These are phyloP conservation scores for Pseudomyrmex flavicornis DNA, from an alignment of 1,140 invertebrate species.

Conservation along the genomic window DNA sequence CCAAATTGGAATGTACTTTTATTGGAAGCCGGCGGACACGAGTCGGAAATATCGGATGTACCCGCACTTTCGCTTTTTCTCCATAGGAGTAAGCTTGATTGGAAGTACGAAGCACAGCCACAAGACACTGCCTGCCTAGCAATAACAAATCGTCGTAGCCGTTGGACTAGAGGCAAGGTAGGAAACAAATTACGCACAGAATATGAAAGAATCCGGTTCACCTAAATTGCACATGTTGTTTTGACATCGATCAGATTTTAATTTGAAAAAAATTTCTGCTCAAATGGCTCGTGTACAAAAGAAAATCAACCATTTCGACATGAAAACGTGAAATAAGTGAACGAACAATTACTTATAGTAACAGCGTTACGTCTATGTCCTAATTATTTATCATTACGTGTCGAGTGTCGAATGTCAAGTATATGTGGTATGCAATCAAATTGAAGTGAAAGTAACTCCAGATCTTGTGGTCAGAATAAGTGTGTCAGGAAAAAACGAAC, in stretches of 20 bases:
- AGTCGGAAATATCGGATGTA: slow-evolving; percentile 93
- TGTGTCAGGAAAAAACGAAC: no score
- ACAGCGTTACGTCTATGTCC: neutral
- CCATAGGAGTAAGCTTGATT: slow-evolving; percentile 96
- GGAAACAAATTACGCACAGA: neutral
- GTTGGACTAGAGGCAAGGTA: slow-evolving; percentile 93
- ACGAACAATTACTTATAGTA: neutral
- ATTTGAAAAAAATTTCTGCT: no score
- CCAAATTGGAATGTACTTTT: slow-evolving; percentile 92
- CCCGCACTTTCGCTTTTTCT: slow-evolving; percentile 93
- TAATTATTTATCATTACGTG: neutral
- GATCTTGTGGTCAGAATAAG: no score
- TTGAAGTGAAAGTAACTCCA: slow-evolving; percentile 66
- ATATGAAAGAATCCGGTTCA: no score
- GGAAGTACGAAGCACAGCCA: slow-evolving; percentile 96
- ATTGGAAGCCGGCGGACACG: slow-evolving; percentile 95
- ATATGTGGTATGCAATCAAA: slow-evolving; percentile 31
- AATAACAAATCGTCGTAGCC: slow-evolving; percentile 92
- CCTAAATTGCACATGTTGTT: no score
- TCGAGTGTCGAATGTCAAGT: slow-evolving; percentile 36
- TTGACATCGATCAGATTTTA: no score
- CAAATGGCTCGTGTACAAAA: no score
- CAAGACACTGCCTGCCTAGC: slow-evolving; percentile 94
- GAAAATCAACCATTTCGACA: no score
- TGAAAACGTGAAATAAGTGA: no score